Conservation (phyloP, 2,888 invertebrate genomes). For the Geophilus truncorum region DNA sequence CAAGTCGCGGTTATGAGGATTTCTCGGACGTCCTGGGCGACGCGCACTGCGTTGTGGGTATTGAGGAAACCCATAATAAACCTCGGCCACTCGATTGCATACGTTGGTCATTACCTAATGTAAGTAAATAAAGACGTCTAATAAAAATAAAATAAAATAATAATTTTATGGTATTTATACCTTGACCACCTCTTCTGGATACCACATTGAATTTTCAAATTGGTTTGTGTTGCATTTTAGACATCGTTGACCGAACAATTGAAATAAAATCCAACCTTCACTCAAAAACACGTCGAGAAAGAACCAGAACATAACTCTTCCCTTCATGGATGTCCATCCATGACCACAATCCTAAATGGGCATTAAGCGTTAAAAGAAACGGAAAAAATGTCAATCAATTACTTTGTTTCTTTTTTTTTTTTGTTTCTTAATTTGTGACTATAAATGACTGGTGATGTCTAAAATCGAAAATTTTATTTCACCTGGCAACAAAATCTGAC, state of each 20-base stretch:
- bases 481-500: constrained; percentile 38
- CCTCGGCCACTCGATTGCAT: constrained; percentile 49
- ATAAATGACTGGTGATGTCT: too few relatives aligned
- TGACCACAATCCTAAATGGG: constrained; percentile 49
- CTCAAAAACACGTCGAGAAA: constrained; percentile 43
- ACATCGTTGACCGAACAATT: constrained; percentile 52
- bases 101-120: constrained; percentile 51
- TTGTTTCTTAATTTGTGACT: not conserved
- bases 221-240: constrained; percentile 48
- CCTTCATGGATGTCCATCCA: constrained; percentile 54
- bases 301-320: constrained; percentile 52
- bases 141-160: too few relatives aligned
- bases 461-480: constrained; percentile 15
- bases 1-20: constrained; percentile 50
- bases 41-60: constrained; percentile 48
- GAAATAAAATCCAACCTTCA: constrained; percentile 48
- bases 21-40: constrained; percentile 50
- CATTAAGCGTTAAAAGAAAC: not conserved
- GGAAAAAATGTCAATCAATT: not conserved
- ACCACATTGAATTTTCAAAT: constrained; percentile 53
- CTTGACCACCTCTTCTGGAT: constrained; percentile 53
- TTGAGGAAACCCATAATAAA: constrained; percentile 49
- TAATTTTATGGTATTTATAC: constrained; percentile 41
- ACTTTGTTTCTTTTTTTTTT: not conserved
- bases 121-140: constrained; percentile 17